Percentiles rank a stretch among this genome's conserved stretches.
Conservation (phyloP, 1,140 invertebrate species). For the Araneus ventricosus region DNA sequence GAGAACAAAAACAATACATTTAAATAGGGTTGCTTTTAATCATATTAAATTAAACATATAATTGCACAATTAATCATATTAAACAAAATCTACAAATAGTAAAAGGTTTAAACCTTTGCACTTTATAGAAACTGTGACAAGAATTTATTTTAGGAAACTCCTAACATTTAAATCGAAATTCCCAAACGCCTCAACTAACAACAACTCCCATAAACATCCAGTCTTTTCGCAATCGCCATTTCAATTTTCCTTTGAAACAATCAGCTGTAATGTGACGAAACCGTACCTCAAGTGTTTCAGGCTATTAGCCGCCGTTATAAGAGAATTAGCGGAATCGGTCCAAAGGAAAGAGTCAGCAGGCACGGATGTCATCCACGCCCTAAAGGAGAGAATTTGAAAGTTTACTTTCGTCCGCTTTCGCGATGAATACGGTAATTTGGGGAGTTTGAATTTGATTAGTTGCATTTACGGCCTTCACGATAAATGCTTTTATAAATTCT, state of each 20-base stretch:
- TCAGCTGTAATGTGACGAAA: slow-evolving; percentile 8
- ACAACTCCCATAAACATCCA: no score
- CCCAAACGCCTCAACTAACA: no score
- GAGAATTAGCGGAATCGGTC: slow-evolving; percentile 21
- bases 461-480: not conserved
- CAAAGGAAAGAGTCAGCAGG: not conserved
- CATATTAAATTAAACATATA: no score
- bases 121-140: no score
- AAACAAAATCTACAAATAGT: no score
- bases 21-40: no score
- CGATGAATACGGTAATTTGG: not conserved
- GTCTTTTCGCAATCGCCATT: not conserved
- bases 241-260: not conserved
- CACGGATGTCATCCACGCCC: not conserved
- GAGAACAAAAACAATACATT: no score
- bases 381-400: not conserved
- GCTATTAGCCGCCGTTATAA: slow-evolving; percentile 22
- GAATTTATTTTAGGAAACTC: no score
- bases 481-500: slow-evolving; percentile 59
- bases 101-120: no score
- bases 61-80: no score
- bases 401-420: not conserved
- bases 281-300: slow-evolving; percentile 12
- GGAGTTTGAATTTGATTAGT: slow-evolving; percentile 32
- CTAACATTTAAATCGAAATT: no score